phyloP scores from a whole-genome alignment of 2,888 invertebrate species.

The Dastarcus helophoroides region DNA sequence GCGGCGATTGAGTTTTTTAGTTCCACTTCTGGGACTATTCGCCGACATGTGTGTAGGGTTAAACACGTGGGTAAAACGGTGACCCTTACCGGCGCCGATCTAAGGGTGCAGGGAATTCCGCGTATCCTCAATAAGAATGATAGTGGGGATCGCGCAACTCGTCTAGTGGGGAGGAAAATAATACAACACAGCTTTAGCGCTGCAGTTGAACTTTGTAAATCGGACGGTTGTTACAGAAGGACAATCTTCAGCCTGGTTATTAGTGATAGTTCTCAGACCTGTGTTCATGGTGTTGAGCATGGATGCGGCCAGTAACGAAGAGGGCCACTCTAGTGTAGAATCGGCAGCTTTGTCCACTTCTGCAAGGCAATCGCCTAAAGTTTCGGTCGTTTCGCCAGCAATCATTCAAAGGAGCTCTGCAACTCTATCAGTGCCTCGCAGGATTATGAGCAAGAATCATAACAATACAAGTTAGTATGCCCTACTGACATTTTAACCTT shows the following conservation, averaged over 20 bases:
- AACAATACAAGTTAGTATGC: constrained; percentile 53
- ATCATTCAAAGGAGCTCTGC: constrained; percentile 39
- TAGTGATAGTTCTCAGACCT: constrained; percentile 8
- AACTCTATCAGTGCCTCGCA: constrained; percentile 44
- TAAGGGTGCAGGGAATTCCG: constrained; percentile 10
- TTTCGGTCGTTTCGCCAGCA: constrained; percentile 12
- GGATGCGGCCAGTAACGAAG: constrained; percentile 23
- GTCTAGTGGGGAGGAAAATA: constrained; percentile 29
- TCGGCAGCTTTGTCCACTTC: constrained; percentile 14
- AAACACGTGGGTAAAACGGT: too few relatives aligned
- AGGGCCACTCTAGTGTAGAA: constrained; percentile 21
- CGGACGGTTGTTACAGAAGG: constrained; percentile 26
- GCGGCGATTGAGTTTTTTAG: too few relatives aligned
- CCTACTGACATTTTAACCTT: too few relatives aligned
- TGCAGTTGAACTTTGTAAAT: constrained; percentile 32
- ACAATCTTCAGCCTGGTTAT: constrained; percentile 10
- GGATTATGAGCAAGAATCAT: constrained; percentile 52
- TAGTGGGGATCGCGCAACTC: too few relatives aligned
- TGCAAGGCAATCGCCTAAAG: constrained; percentile 28
- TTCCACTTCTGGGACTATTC: too few relatives aligned
- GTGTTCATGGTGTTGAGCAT: constrained; percentile 25
- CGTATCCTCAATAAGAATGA: constrained; percentile 8
- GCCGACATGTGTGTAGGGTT: too few relatives aligned
- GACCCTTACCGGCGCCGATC: too few relatives aligned
- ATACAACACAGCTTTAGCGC: constrained; percentile 32